Evolutionary conservation across 2,113 vertebrate genomes (phyloP), one percentile per base, ranked within the genome.

Genomic region (Probosciger aterrimus): DNA sequence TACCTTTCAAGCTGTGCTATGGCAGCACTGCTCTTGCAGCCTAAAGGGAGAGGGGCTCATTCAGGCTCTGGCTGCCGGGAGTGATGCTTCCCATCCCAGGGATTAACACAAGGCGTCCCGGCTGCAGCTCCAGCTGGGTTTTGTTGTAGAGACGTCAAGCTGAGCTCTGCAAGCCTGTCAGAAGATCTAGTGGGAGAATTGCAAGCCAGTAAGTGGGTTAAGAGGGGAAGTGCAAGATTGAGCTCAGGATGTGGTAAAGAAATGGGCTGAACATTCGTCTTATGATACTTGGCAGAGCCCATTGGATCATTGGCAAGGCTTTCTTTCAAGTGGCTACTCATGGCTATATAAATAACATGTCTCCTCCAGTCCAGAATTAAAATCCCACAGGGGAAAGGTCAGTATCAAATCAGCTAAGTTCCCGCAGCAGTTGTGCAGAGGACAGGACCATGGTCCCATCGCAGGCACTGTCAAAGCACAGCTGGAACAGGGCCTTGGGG

Each of bases 101-200:
- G 62, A 23, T 47, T 28, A 22, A 11, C 2, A 18, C 16, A 17
- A 13, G 76, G 57, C 33, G 27, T 37, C 63, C 49, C 1, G 1
- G 10, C 55, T 4, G 5, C 67, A 84, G 22, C 37, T 47, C 44
- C 35, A 5, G 44, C 59, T 16, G 65, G 52, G 43, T 35, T 46
- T 1, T 3, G 27, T 10, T 52, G 62, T 41, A 28, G 43, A 16
- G 33, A 28, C 0, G 0, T 28, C 37, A 25, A 41, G 53, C 37
- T 41, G 55, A 47, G 68, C 57, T 63, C 43, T 35, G 49, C 31
- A 9, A 57, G 30, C 49, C 55, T 25, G 37, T 14, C 37, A 6
- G 68, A 49, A 84, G 62, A 10, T 60, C 27, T 14, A 7, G 44
- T 24, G 14, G 33, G 39, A n/a, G 69, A 47, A 71, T 3, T 17